Base-by-base conservation (phyloP, 1,140 invertebrate species). In the Tetragnatha versicolor region DNA sequence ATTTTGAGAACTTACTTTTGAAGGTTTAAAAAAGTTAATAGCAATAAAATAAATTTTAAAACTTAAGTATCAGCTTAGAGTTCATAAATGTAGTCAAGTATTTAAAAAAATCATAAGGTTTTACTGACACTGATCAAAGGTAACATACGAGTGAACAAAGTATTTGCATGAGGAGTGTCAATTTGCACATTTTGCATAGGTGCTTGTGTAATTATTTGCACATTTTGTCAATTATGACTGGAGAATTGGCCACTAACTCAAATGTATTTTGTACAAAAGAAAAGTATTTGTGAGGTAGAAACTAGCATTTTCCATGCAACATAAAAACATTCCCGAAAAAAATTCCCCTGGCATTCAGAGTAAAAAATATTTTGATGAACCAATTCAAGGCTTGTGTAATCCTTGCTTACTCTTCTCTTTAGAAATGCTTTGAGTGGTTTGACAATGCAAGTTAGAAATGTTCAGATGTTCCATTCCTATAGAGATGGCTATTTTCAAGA, bases 271-370 rank as follows among this genome's bases (percentile, higher is more conserved):
- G 61, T 77, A 77, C 61, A 77, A 77, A 77, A 77, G 33, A 66
- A 75, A 77, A 77, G 61, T 73, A 77, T 77, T 63, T 49, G 72
- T 77, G 73, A 77, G 73, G 73, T 77, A 77, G 73, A 77, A 77
- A 77, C 58, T 55, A 77, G 73, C 73, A 77, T 77, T 51, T 77
- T 77, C 10, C 47, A 77, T 77, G 73, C 73, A 77, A 77, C 73
- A 63, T 63, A 77, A 77, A 70, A 75, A 61, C 72, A 22, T 49
- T 47, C 39, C 45, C 39, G 45, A 60, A 22, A 63, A 49, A 75
- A 70, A n/a, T 20, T 51, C 27, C 72, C 51, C 61, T 51, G 33
- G 12, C 37, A 29, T n/a, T 35, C 37, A 53, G 45, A 77, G 47
- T 77, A 77, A 77, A 75, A 75, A 65, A 77, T 77, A 77, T 65